These are phyloP conservation scores for Jacana jacana DNA, from an alignment of 2,113 vertebrate genomes.

Conservation along the genomic window DNA sequence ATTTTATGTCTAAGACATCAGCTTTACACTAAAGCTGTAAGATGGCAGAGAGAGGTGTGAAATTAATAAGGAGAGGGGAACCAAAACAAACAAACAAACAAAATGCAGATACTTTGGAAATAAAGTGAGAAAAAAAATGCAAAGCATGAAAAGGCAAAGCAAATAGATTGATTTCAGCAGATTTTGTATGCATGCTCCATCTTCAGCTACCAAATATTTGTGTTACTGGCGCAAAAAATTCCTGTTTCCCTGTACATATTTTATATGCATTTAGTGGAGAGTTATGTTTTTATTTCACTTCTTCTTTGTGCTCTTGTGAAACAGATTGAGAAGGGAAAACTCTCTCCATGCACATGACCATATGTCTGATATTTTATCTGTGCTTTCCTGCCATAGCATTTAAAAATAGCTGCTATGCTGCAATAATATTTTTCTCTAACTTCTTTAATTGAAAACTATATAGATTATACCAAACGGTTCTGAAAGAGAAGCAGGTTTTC, in stretches of 20 bases:
- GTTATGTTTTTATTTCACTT: background rate
- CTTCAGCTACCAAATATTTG: background rate
- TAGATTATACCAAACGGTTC: background rate
- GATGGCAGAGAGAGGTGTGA: background rate
- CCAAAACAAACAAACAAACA: background rate
- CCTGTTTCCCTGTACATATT: background rate
- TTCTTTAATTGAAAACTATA: background rate
- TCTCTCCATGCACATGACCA: background rate
- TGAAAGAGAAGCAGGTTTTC: background rate
- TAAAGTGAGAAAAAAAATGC: background rate
- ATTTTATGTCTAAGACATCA: background rate
- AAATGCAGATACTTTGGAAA: background rate
- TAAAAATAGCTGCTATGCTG: background rate
- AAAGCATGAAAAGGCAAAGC: background rate
- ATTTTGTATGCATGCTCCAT: background rate
- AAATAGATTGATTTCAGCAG: background rate
- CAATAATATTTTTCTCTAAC: background rate
- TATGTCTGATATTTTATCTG: background rate
- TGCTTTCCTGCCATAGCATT: background rate
- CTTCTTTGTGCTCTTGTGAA: background rate
- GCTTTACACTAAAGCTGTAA: background rate
- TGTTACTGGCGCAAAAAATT: background rate
- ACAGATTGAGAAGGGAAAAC: background rate
- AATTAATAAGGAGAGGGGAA: background rate
- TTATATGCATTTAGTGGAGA: background rate